Percentiles rank a stretch among this genome's conserved stretches.
These are phyloP conservation scores for Piprites chloris DNA, from an alignment of 2,113 vertebrate genomes.

Conservation along the genomic window DNA sequence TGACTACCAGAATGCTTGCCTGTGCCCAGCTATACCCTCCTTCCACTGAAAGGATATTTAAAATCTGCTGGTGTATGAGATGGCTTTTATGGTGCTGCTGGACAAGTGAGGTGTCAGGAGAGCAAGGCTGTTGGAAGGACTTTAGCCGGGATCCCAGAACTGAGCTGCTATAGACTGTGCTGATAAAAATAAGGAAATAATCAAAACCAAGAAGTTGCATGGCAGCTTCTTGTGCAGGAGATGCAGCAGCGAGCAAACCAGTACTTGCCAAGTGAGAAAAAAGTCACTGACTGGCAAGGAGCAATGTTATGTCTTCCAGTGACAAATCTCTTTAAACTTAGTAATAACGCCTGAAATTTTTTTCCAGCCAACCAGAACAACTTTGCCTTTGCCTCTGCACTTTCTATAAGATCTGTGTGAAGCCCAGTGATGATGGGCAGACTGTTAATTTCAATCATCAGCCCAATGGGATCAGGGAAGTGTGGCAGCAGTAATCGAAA, in stretches of 20 bases:
- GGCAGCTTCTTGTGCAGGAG: not conserved
- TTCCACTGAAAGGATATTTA: not conserved
- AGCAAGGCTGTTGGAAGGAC: not conserved
- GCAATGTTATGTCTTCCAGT: not conserved
- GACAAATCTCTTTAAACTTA: not conserved
- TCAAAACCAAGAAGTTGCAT: not conserved
- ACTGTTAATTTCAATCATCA: conserved; percentile 20
- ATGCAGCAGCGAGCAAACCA: not conserved
- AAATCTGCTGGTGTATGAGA: not conserved
- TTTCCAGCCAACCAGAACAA: not conserved
- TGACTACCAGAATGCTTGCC: not conserved
- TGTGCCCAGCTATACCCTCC: not conserved
- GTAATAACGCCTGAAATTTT: not conserved
- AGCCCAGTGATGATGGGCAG: not conserved
- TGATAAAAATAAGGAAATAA: not conserved
- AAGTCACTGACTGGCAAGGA: not conserved
- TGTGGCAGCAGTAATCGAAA: not conserved
- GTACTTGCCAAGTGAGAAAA: not conserved
- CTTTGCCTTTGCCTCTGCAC: not conserved
- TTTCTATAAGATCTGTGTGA: not conserved
- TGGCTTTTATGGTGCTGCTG: not conserved
- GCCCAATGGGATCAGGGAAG: not conserved
- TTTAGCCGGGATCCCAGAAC: not conserved
- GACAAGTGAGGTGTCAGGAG: not conserved
- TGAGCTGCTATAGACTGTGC: not conserved